Evolutionary conservation across 2,888 invertebrate species (phyloP).

Genomic region (Latrodectus elegans): DNA sequence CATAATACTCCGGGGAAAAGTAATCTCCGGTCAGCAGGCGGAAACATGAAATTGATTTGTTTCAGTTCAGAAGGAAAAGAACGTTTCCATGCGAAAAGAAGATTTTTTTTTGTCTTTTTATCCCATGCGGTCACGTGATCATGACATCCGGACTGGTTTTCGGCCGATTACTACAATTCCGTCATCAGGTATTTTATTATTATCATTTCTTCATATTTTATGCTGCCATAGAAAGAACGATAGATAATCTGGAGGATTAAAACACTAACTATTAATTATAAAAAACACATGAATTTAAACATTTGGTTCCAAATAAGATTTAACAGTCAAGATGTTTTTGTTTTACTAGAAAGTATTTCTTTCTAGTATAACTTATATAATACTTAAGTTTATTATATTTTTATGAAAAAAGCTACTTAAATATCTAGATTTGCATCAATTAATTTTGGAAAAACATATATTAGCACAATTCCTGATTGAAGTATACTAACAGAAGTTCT

Average conservation of each 20-base stretch:
- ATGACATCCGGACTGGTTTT: conserved; percentile 33
- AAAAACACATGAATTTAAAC: too few relatives aligned
- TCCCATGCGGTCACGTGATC: conserved; percentile 33
- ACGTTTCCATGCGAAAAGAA: conserved; percentile 9
- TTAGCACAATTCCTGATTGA: too few relatives aligned
- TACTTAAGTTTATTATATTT: too few relatives aligned
- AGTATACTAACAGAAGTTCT: too few relatives aligned
- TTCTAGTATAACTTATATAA: too few relatives aligned
- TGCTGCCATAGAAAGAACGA: background rate
- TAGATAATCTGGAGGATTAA: background rate
- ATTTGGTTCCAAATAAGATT: too few relatives aligned
- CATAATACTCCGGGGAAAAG: conserved; percentile 39
- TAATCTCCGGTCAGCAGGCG: conserved; percentile 51
- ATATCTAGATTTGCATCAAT: too few relatives aligned
- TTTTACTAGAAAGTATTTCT: too few relatives aligned
- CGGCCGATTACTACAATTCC: conserved; percentile 10
- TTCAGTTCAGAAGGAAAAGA: background rate
- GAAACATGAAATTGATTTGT: conserved; percentile 52
- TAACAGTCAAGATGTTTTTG: too few relatives aligned
- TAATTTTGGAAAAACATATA: too few relatives aligned
- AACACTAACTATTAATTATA: too few relatives aligned
- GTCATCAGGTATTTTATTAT: conserved; percentile 3
- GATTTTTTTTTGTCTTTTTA: conserved; percentile 10
- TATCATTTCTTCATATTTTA: background rate
- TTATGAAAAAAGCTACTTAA: too few relatives aligned